Evolutionary conservation across 2,888 invertebrate genomes (phyloP).

Genomic region (Petrolisthes manimaculis): DNA sequence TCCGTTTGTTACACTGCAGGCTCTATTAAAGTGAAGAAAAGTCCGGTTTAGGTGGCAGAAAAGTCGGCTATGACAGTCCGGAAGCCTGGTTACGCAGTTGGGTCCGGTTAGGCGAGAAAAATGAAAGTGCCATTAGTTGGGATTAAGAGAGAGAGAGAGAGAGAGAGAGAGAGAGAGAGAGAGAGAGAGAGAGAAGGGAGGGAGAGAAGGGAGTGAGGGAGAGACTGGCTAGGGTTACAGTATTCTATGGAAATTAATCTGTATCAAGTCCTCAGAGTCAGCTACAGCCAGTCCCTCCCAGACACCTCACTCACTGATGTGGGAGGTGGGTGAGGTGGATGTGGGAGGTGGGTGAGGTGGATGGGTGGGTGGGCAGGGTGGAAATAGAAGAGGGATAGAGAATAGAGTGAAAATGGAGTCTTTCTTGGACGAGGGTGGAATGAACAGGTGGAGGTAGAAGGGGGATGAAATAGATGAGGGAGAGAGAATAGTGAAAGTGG

Average conservation of each 20-base stretch:
- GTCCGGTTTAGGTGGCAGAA: not conserved
- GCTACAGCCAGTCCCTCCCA: not conserved
- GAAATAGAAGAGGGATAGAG: not conserved
- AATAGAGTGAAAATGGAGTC: not conserved
- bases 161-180: constrained; percentile 1
- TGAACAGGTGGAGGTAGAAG: not conserved
- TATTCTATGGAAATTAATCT: constrained; percentile 13
- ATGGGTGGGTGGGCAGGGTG: not conserved
- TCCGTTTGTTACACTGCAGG: not conserved
- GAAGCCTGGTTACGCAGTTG: not conserved
- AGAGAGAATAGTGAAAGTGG: too few relatives aligned
- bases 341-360: not conserved
- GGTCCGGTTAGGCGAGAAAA: not conserved
- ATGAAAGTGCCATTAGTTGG: constrained; percentile 1
- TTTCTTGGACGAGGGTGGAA: not conserved
- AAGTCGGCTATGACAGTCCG: not conserved
- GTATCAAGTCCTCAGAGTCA: not conserved
- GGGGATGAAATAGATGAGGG: not conserved
- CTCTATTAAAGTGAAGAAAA: not conserved
- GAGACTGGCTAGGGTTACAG: not conserved
- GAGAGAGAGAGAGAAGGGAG: not conserved
- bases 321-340: not conserved
- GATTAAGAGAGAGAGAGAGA: constrained; percentile 10
- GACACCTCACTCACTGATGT: not conserved
- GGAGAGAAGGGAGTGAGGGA: not conserved